These are phyloP conservation scores for Triplophysa rosa DNA, from an alignment of 2,113 vertebrate genomes.

Conservation along the genomic window DNA sequence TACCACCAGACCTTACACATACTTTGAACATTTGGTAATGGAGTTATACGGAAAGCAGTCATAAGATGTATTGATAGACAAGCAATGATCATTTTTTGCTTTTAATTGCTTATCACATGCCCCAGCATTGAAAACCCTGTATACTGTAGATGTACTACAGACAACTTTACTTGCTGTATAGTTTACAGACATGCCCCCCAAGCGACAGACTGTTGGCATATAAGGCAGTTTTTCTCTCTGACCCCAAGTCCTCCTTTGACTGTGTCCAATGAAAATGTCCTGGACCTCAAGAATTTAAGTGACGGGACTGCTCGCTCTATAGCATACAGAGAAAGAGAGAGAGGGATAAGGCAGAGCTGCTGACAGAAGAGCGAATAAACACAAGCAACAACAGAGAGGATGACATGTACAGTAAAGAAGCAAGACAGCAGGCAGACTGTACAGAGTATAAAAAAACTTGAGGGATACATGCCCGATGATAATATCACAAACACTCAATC, in stretches of 20 bases:
- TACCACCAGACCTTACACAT: too few relatives aligned
- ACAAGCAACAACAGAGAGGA: background rate
- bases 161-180: too few relatives aligned
- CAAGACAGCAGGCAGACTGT: slow-evolving; percentile 12
- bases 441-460: background rate
- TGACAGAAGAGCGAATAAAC: slow-evolving; percentile 9
- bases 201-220: background rate
- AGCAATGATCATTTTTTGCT: too few relatives aligned
- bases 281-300: background rate
- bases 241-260: background rate
- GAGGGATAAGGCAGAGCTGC: slow-evolving; percentile 1
- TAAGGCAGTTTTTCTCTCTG: too few relatives aligned
- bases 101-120: too few relatives aligned
- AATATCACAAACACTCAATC: slow-evolving; percentile 7
- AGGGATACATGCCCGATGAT: background rate
- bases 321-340: background rate
- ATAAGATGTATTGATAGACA: too few relatives aligned
- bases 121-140: too few relatives aligned
- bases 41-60: too few relatives aligned
- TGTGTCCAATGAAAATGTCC: background rate
- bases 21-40: too few relatives aligned
- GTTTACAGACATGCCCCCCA: background rate
- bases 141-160: too few relatives aligned
- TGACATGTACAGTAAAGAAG: background rate
- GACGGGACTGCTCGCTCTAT: background rate